Percentiles rank a stretch among this genome's conserved stretches.
These are phyloP conservation scores for Phengaris arion DNA, from an alignment of 2,888 invertebrate genomes.

Conservation along the genomic window DNA sequence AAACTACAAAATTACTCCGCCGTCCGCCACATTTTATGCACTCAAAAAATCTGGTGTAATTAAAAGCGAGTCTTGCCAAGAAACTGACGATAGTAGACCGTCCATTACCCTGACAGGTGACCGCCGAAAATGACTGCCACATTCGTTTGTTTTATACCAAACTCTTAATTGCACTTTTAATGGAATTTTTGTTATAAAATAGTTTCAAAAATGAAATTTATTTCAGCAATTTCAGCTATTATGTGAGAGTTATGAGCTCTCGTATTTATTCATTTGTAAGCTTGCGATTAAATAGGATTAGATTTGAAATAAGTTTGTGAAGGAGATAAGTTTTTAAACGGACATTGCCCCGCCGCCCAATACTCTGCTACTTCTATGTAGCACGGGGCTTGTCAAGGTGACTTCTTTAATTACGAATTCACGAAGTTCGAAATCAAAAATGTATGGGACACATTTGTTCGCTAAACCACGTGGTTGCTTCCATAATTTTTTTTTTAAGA, in stretches of 20 bases:
- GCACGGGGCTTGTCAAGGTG: no score
- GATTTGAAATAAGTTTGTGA: constrained; percentile 8
- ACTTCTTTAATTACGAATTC: no score
- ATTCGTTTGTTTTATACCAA: constrained; percentile 30
- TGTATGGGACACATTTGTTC: no score
- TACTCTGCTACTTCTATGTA: no score
- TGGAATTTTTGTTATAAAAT: constrained; percentile 19
- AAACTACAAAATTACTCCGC: neutral
- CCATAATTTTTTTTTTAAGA: no score
- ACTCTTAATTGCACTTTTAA: constrained; percentile 27
- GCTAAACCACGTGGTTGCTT: no score
- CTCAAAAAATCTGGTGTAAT: constrained; percentile 56
- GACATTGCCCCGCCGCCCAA: neutral
- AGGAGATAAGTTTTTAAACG: constrained; percentile 3
- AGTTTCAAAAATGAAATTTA: constrained; percentile 22
- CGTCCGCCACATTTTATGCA: constrained; percentile 43
- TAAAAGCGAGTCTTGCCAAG: constrained; percentile 60
- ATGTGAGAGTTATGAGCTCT: constrained; percentile 17
- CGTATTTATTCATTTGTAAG: neutral
- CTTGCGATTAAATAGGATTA: constrained; percentile 1
- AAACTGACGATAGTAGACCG: constrained; percentile 54
- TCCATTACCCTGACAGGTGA: constrained; percentile 52
- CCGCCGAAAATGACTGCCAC: constrained; percentile 35
- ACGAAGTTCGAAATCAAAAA: no score
- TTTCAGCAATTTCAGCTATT: neutral